Evolutionary conservation across 2,888 invertebrate genomes (phyloP), one percentile per base, ranked within the genome.

Genomic region (Eristalis pertinax): DNA sequence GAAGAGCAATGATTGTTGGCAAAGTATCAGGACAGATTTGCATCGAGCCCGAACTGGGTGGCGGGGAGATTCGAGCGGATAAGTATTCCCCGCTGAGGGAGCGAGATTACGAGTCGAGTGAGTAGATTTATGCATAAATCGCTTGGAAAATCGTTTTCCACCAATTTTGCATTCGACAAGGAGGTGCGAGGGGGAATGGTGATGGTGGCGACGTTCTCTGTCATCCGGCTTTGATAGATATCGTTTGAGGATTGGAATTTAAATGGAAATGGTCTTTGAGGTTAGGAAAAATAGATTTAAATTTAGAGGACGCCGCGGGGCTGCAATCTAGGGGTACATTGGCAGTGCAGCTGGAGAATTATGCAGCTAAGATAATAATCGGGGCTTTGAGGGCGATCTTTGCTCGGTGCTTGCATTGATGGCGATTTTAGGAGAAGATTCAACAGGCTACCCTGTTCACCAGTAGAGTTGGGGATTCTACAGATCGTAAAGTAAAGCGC

Each of bases 1-100:
- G 43, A 62, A 50, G 32, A 62, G 62, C 24, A 38, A 41, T 67
- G 73, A 60, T 62, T 73, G 67, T 79, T 79, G 50, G 72, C 43
- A 50, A 62, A 73, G 62, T 43, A 67, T 73, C 79, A 73, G 72
- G 79, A 73, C 65, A 24, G 60, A 32, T 62, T 67, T 79, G 65
- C 79, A 79, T 67, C 65, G 72, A 58, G 43, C 65, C 38, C 58
- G 67, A 64, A 56, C 64, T 78, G 73, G 58, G 22, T 38, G 38
- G 22, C 22, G 22, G 50, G 1, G 29, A 60, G 32, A 13, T 38
- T 3, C 4, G n/a, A 35, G 11, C 64, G 50, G n/a, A 41, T 5
- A 11, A 76, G 58, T 58, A 60, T 67, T 58, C 62, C 58, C 58
- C 22, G 13, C 64, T 63, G 41, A 65, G 70, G 78, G 38, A 38